Percentiles rank a stretch among this genome's conserved stretches.
Evolutionary conservation across 2,113 vertebrate species (phyloP).

Genomic region (Lasiurus cinereus): DNA sequence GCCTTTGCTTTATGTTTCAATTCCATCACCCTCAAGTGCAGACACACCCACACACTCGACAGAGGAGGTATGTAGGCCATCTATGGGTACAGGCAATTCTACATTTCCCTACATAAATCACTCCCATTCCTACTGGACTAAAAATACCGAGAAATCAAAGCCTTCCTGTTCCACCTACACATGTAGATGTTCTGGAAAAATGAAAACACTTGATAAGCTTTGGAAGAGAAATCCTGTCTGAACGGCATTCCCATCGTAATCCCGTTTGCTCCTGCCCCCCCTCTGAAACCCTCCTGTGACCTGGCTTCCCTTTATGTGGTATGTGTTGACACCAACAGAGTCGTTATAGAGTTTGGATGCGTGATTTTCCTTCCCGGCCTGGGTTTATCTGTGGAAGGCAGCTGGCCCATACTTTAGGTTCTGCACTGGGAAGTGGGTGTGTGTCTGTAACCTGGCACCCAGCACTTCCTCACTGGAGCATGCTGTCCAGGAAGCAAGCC

Average conservation of each 20-base stretch:
- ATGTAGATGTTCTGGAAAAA: not conserved
- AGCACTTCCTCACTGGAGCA: not conserved
- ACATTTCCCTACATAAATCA: not conserved
- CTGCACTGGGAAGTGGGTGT: slow-evolving; percentile 11
- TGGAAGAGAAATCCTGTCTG: not conserved
- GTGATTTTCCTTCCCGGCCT: not conserved
- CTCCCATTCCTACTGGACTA: not conserved
- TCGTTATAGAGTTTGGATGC: not conserved
- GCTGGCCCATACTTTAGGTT: not conserved
- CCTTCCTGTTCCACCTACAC: not conserved
- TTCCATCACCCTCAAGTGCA: not conserved
- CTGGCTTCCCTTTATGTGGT: slow-evolving; percentile 13
- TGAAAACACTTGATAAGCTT: not conserved
- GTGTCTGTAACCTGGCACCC: not conserved
- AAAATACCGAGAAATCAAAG: not conserved
- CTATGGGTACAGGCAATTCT: not conserved
- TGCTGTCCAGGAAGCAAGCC: not conserved
- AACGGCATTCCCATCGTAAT: not conserved
- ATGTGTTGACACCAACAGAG: not conserved
- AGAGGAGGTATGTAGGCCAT: not conserved
- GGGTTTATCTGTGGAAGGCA: not conserved
- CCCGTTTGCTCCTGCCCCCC: not conserved
- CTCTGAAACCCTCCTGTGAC: not conserved
- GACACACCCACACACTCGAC: too few species aligned
- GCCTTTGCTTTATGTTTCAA: not conserved